Evolutionary conservation across 2,113 vertebrate species (phyloP).

Genomic region (Dolichallabes microphthalmus): DNA sequence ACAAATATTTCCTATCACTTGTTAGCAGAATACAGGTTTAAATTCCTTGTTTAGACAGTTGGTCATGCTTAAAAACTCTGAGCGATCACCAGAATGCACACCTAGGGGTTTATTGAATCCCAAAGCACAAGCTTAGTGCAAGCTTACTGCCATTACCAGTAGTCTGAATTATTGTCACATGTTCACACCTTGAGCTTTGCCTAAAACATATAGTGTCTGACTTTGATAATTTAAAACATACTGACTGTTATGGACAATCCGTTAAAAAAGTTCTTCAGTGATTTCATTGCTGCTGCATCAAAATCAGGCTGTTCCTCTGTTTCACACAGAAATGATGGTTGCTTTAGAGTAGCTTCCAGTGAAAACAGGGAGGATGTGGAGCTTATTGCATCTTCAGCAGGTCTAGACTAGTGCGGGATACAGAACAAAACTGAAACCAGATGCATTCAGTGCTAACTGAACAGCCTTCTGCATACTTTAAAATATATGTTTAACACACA

Average conservation of each 20-base stretch:
- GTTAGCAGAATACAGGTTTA: not conserved
- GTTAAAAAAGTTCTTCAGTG: not conserved
- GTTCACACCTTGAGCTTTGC: not conserved
- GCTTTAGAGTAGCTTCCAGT: not conserved
- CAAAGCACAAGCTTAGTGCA: not conserved
- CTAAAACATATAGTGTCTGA: not conserved
- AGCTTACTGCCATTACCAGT: not conserved
- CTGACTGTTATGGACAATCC: not conserved
- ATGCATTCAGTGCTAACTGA: not conserved
- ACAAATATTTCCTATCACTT: not conserved
- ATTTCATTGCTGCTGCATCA: not conserved
- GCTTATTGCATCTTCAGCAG: not conserved
- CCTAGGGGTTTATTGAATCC: not conserved
- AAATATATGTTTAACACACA: not conserved
- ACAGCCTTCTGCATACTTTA: not conserved
- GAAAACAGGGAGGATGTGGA: not conserved
- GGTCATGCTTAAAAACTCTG: not conserved
- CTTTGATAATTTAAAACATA: not conserved
- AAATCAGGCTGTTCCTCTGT: too few species aligned
- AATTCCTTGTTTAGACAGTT: not conserved
- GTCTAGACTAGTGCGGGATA: not conserved
- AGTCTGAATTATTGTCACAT: not conserved
- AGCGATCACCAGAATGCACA: not conserved
- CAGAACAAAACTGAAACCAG: not conserved
- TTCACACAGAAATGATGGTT: not conserved